These are phyloP conservation scores for Phaethon lepturus DNA, from an alignment of 2,113 vertebrate species.

Conservation along the genomic window DNA sequence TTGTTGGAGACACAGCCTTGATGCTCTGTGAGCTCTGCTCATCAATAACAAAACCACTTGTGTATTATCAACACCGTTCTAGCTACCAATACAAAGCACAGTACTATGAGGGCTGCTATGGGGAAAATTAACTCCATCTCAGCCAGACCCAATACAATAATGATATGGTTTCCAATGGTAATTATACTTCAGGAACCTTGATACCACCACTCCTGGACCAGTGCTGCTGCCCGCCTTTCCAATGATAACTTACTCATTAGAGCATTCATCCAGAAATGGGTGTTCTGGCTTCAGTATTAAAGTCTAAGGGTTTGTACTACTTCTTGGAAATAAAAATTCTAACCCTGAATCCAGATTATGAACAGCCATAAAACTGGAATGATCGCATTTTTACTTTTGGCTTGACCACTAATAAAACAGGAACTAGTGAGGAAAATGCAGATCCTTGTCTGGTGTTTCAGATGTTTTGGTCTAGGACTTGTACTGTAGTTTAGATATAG, in stretches of 20 bases:
- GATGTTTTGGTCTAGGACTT: not conserved
- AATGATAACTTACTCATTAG: not conserved
- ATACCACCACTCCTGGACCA: not conserved
- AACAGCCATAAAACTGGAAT: not conserved
- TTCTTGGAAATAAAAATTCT: not conserved
- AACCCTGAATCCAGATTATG: not conserved
- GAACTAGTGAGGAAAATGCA: not conserved
- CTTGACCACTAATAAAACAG: not conserved
- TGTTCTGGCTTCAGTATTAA: not conserved
- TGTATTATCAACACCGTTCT: too few relatives aligned
- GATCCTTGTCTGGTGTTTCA: not conserved
- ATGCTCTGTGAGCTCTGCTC: too few relatives aligned
- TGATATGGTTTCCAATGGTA: not conserved
- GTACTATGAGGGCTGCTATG: too few relatives aligned
- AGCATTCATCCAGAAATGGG: not conserved
- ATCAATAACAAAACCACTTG: too few relatives aligned
- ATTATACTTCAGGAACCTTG: not conserved
- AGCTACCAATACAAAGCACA: too few relatives aligned
- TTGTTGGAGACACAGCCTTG: too few relatives aligned
- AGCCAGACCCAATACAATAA: not conserved
- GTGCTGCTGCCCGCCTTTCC: not conserved
- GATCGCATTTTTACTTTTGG: not conserved
- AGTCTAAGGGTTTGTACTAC: not conserved
- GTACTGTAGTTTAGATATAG: not conserved
- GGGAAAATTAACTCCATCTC: too few relatives aligned